Evolutionary conservation across 2,888 invertebrate genomes (phyloP), one percentile per base, ranked within the genome.

Genomic region (Mechanitis messenoides): DNA sequence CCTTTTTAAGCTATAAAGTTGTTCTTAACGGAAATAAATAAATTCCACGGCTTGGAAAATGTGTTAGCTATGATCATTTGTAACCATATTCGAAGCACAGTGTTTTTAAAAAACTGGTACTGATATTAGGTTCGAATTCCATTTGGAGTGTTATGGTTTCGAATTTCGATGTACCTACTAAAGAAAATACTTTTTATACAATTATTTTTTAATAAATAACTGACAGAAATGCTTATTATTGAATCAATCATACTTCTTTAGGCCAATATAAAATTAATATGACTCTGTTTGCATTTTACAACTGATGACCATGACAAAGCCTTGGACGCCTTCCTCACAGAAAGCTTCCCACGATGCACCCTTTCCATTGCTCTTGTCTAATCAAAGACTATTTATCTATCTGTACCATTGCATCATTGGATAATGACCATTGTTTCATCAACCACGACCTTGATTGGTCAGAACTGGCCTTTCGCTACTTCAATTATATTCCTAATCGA

Each of bases 381-480:
- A 9, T 86, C 55, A 94, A 96, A 76, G 95, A 95, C 9, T 91
- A 97, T 55, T 87, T n/a, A 28, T 20, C n/a, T 4, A 31, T 28
- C 28, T 47, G 33, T 47, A 54, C 20, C n/a, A 31, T 58, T 7
- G 50, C 60, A 47, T 62, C 67, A 62, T 63, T 67, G 67, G 58
- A 64, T 45, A 47, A 33, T 42, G 45, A 45, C 55, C 58, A 59
- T 57, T 63, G 62, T 62, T 56, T 63, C 60, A 62, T 65, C 60
- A 62, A 59, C 56, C 58, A 76, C 82, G 83, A 83, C 85, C 83
- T 74, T 71, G 68, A 60, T 64, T 65, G 58, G 69, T 62, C 66
- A 68, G 72, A 76, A 72, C 74, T 74, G 82, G 81, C 83, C 84
- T 84, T 81, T 81, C 78, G 76, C 76, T 69, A 73, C 67, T 72